These are phyloP conservation scores for Ctena decussata DNA, from an alignment of 2,888 invertebrate species.

Conservation along the genomic window DNA sequence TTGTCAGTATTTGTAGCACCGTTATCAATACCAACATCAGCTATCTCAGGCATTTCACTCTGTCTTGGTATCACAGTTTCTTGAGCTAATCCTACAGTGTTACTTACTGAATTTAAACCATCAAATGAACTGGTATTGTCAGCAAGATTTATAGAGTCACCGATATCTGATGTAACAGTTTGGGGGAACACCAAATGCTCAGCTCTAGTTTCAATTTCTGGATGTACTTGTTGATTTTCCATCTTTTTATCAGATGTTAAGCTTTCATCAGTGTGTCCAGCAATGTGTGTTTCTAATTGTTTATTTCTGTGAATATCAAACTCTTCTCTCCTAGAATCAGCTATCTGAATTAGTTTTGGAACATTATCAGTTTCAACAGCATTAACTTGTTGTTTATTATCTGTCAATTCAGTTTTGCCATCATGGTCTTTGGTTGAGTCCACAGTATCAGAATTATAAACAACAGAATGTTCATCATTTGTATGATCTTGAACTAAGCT, in stretches of 20 bases:
- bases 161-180: neutral
- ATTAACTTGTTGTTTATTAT: neutral
- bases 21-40: neutral
- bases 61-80: neutral
- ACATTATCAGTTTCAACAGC: neutral
- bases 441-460: neutral
- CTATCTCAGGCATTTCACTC: neutral
- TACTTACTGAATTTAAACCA: neutral
- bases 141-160: neutral
- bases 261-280: neutral
- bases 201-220: neutral
- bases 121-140: neutral
- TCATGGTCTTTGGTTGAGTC: neutral
- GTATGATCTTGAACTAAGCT: neutral
- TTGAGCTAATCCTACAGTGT: neutral
- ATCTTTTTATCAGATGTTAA: neutral
- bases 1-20: constrained; percentile 47
- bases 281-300: neutral
- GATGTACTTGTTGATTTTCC: neutral
- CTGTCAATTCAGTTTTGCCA: neutral
- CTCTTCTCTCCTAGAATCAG: neutral
- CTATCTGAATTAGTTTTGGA: neutral
- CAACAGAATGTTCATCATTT: neutral
- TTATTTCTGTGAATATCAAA: neutral
- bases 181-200: neutral